Evolutionary conservation across 2,797 vertebrate genomes (phyloP), one percentile per base, ranked within the genome.

Genomic region (Catamblyrhynchus diadema): DNA sequence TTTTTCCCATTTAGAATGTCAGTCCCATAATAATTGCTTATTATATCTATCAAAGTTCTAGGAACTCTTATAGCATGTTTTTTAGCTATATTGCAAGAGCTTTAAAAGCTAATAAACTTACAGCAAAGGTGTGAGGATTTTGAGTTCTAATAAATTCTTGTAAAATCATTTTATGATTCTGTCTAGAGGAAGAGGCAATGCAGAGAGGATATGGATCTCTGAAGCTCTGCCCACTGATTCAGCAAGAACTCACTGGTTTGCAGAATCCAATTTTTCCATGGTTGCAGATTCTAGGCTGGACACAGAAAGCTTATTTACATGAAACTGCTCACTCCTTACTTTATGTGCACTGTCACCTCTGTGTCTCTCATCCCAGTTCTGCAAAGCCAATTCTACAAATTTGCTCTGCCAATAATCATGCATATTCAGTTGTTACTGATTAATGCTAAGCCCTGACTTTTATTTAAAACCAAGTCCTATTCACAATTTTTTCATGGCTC

Each of bases 31-130:
- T 94, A 90, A 94, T 95, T 96, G 92, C 84, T 97, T 96, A 95
- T 97, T 97, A 91, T 95, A 91, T 83, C 89, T 90, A 77, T 96
- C 79, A 92, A 92, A 95, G 73, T 95, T 96, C 83, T 81, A 83
- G 86, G 92, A 90, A 78, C 56, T 95, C 90, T 91, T 64, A 90
- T 18, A 64, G 78, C 39, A 72, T 90, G 91, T 91, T 94, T 80
- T 91, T 96, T 80, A 87, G 65, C 79, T 93, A 53, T 89, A 95
- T 72, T 35, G 3, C 16, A 71, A 79, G 89, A 71, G 48, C 88
- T 94, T 94, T 94, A 93, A 94, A 94, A 93, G 80, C 85, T 93
- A 95, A 93, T 94, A 94, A 82, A 91, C 60, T 81, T 90, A 67
- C 56, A 83, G 81, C 61, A 86, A 89, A 92, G 14, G 72, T 93